Conservation (phyloP, 2,888 invertebrate genomes). For the Peribatodes rhomboidaria region DNA sequence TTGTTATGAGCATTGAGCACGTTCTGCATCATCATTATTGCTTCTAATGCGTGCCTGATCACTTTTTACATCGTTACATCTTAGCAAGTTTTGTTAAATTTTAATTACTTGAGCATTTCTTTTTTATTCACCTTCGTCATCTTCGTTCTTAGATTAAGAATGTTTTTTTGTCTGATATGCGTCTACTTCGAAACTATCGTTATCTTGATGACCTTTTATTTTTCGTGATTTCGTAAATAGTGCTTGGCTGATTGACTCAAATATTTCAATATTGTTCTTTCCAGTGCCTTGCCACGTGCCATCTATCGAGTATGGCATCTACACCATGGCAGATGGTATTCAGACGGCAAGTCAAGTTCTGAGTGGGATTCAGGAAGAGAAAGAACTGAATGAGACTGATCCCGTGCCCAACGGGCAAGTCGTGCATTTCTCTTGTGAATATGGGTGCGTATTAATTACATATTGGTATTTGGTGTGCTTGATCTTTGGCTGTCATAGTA, state of each 20-base stretch:
- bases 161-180: too few species aligned
- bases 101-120: too few species aligned
- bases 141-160: too few species aligned
- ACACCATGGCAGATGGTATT: constrained; percentile 82
- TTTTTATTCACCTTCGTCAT: too few species aligned
- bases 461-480: background rate
- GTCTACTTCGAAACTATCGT: too few species aligned
- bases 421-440: constrained; percentile 91
- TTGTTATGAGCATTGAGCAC: constrained; percentile 9
- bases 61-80: too few species aligned
- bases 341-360: constrained; percentile 61
- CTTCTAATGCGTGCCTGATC: background rate
- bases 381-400: constrained; percentile 86
- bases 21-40: background rate
- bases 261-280: constrained; percentile 18
- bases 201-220: background rate
- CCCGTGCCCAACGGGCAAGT: constrained; percentile 90
- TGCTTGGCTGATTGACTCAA: background rate
- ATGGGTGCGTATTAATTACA: constrained; percentile 82
- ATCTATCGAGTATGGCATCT: constrained; percentile 89
- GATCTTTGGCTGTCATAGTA: too few species aligned
- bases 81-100: too few species aligned
- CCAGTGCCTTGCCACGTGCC: constrained; percentile 91
- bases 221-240: background rate
- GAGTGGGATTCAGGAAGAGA: constrained; percentile 76